phyloP scores from a whole-genome alignment of 1,140 invertebrate species.

The Sitodiplosis mosellana region DNA sequence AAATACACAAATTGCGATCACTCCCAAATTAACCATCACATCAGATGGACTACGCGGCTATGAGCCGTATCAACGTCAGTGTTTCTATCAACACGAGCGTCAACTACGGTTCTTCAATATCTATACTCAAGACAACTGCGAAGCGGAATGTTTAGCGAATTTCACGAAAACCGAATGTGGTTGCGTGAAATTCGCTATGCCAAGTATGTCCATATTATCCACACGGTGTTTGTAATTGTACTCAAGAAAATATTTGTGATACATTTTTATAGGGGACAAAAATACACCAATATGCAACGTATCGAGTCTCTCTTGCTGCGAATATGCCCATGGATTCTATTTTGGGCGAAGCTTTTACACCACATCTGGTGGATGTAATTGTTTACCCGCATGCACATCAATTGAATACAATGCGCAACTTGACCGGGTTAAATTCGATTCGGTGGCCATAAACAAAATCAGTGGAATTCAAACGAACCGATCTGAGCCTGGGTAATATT shows the following conservation, averaged over 20 bases:
- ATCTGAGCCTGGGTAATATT: no score
- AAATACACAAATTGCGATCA: conserved; percentile 26
- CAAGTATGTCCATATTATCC: conserved; percentile 26
- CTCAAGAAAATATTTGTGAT: no score
- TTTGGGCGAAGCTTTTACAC: no score
- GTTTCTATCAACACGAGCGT: neutral
- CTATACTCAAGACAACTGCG: conserved; percentile 42
- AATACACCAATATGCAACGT: conserved; percentile 26
- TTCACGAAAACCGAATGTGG: conserved; percentile 33
- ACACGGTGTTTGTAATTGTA: no score
- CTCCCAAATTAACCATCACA: conserved; percentile 42
- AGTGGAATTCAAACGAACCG: no score
- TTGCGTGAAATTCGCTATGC: conserved; percentile 44
- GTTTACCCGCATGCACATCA: no score
- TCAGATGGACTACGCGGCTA: conserved; percentile 28
- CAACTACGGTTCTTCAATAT: conserved; percentile 15
- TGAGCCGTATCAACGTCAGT: conserved; percentile 17
- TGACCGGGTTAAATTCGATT: no score
- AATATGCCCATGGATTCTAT: conserved; percentile 18
- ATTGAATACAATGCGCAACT: no score
- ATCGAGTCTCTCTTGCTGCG: no score
- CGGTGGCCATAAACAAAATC: no score
- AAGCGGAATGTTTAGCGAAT: conserved; percentile 43
- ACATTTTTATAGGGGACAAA: conserved; percentile 19
- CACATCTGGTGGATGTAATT: no score